Evolutionary conservation across 1,140 invertebrate genomes (phyloP), one percentile per base, ranked within the genome.

Genomic region (Halyomorpha halys): DNA sequence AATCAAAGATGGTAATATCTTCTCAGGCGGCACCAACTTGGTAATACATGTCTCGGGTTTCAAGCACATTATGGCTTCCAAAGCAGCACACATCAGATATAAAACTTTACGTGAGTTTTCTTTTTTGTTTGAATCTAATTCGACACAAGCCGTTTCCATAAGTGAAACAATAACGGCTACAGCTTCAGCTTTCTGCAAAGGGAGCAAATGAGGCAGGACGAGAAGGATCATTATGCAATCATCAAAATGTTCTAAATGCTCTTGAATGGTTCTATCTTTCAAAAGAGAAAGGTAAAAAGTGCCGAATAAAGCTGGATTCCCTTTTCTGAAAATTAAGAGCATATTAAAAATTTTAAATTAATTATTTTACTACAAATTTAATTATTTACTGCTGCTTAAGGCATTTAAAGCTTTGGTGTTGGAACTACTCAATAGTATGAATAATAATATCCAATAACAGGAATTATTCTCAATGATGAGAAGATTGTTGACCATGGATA

Each of bases 171-270:
- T 3, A 18, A 23, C 59, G n/a, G 27, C 23, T 30, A 62, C 59
- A 39, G 53, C 53, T 44, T 63, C 47, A 18, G 21, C 23, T 61
- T 69, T 64, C 16, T 56, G 19, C 21, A 69, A 30, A 54, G 59
- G 60, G 13, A 45, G 47, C 15, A 66, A 13, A 44, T 67, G 62
- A n/a, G 63, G 66, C 9, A 68, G 25, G 8, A 68, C 19, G 3
- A 47, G 30, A 13, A 66, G 49, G 27, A 27, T 23, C n/a, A 18
- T 59, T 14, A 47, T 9, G 19, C 18, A 27, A 15, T 59, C 34
- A 11, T 66, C 61, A 47, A 60, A 44, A 18, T 44, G 15, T 4
- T 60, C 34, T 1, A 39, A 3, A 16, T 19, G 39, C 3, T 60
- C 34, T 39, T 60, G 25, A 60, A n/a, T 19, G 15, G 15, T 60